These are phyloP conservation scores for Campoplex capitator DNA, from an alignment of 2,888 invertebrate genomes.

Conservation along the genomic window DNA sequence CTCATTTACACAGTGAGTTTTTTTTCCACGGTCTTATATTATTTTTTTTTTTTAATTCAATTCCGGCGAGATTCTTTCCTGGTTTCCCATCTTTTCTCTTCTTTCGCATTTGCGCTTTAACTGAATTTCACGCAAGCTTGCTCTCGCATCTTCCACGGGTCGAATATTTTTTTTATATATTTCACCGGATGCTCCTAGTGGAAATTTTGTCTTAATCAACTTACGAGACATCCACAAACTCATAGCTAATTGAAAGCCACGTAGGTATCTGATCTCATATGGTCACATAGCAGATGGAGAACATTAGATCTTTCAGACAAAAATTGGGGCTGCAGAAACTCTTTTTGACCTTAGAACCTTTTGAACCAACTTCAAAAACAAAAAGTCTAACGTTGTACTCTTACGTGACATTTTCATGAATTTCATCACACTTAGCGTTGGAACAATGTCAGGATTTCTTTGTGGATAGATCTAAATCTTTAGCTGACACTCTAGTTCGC, in stretches of 20 bases:
- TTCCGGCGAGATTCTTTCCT: slow-evolving; percentile 33
- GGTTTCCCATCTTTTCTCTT: slow-evolving; percentile 27
- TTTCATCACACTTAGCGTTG: background rate
- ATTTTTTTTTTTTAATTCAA: background rate
- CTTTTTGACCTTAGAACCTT: background rate
- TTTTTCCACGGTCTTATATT: background rate
- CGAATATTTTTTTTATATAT: slow-evolving; percentile 52
- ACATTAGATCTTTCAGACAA: background rate
- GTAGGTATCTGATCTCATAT: slow-evolving; percentile 36
- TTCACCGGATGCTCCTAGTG: slow-evolving; percentile 8
- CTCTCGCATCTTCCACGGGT: slow-evolving; percentile 39
- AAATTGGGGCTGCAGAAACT: background rate
- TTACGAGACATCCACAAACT: slow-evolving; percentile 73
- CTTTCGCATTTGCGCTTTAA: slow-evolving; percentile 26
- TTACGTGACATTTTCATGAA: background rate
- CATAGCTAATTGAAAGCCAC: slow-evolving; percentile 34
- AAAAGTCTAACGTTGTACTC: background rate
- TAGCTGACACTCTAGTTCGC: background rate
- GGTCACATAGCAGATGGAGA: background rate
- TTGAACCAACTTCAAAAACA: background rate
- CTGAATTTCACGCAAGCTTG: slow-evolving; percentile 41
- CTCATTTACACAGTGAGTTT: background rate
- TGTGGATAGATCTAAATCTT: background rate
- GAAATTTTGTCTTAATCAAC: slow-evolving; percentile 81
- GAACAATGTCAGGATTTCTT: background rate